These are phyloP conservation scores for Helicolenus hilgendorfi DNA, from an alignment of 2,797 vertebrate genomes.

Conservation along the genomic window DNA sequence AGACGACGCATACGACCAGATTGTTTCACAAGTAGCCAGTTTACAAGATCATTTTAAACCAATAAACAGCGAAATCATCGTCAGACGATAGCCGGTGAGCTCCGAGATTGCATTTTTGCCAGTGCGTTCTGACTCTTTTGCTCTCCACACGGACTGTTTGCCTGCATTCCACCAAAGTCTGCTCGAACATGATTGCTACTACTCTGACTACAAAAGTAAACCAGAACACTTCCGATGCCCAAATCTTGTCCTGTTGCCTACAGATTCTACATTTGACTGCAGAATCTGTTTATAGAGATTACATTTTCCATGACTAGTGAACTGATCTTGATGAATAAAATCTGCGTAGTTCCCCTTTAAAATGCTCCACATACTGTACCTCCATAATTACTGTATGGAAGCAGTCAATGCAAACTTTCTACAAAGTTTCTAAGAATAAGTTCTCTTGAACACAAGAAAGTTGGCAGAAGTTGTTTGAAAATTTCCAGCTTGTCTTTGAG, in stretches of 20 bases:
- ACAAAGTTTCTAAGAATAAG: slow-evolving; percentile 17
- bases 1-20: not conserved
- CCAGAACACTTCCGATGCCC: not conserved
- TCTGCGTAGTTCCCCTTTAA: not conserved
- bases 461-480: slow-evolving; percentile 3
- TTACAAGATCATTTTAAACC: not conserved
- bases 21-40: not conserved
- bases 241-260: not conserved
- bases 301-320: not conserved
- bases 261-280: not conserved
- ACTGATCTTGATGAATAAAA: not conserved
- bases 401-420: slow-evolving; percentile 12
- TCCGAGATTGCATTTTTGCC: too few relatives aligned
- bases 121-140: too few relatives aligned
- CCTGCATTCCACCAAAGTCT: not conserved
- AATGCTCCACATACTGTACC: not conserved
- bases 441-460: slow-evolving; percentile 10
- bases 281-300: not conserved
- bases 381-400: not conserved
- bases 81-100: too few relatives aligned
- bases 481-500: slow-evolving; percentile 11
- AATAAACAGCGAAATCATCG: too few relatives aligned
- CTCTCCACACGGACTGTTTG: not conserved
- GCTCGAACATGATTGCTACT: too few relatives aligned
- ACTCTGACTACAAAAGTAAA: not conserved